Conservation (phyloP, 2,113 vertebrate genomes). For the Tenrec ecaudatus region DNA sequence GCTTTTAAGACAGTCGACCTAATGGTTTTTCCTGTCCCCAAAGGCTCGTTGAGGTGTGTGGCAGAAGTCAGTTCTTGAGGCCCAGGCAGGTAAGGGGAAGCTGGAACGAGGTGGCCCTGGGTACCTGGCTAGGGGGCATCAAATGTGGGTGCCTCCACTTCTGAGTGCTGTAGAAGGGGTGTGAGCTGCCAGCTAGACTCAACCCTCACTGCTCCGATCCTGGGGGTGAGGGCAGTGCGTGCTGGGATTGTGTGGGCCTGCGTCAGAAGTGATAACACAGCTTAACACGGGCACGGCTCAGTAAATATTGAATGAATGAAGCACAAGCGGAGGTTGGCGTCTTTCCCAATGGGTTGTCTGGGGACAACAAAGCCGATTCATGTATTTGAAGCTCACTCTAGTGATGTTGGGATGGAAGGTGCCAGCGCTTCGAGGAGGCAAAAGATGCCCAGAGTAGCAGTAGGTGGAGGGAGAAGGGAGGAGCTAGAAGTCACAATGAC, state of each 20-base stretch:
- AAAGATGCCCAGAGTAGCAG: background rate
- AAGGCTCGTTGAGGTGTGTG: background rate
- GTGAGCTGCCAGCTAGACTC: constrained; percentile 1
- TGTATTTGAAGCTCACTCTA: background rate
- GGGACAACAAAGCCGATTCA: constrained; percentile 23
- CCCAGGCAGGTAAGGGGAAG: constrained; percentile 31
- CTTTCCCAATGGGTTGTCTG: background rate
- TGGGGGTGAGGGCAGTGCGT: background rate
- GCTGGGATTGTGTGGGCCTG: constrained; percentile 32
- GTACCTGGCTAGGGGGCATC: background rate
- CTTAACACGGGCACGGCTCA: constrained; percentile 56
- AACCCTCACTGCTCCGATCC: constrained; percentile 40
- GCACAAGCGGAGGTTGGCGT: constrained; percentile 64
- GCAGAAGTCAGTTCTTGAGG: constrained; percentile 5
- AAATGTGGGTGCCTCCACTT: constrained; percentile 15
- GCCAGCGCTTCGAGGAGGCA: background rate
- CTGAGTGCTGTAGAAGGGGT: constrained; percentile 31
- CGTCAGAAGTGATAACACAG: constrained; percentile 73
- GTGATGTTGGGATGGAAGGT: background rate
- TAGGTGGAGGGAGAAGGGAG: constrained; percentile 11
- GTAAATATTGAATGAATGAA: constrained; percentile 75
- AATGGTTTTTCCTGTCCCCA: background rate
- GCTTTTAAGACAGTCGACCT: constrained; percentile 2
- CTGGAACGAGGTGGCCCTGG: background rate
- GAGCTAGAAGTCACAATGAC: background rate